Evolutionary conservation across 2,888 invertebrate species (phyloP), one percentile per base, ranked within the genome.

Genomic region (Cordilura impudica): DNA sequence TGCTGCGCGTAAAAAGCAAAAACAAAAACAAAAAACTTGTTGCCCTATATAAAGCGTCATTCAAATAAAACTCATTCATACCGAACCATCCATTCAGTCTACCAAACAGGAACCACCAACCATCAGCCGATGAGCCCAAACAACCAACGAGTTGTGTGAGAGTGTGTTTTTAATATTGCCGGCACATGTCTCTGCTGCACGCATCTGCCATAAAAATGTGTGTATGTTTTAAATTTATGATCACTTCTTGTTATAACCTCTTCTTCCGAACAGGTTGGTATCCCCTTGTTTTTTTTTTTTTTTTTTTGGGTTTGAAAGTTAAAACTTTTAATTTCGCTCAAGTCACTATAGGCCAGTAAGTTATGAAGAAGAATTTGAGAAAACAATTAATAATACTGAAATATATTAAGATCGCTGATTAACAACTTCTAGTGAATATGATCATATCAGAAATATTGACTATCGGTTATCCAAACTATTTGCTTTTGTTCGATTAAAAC

Each of bases 1-100:
- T 39, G 26, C 23, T 49, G 19, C 29, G 47, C n/a, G 39, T 18
- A 19, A n/a, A n/a, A 10, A 19, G 12, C 23, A 58, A 47, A 26
- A 49, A 23, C 23, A 49, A 63, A 45, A 26, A 23, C 23, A 60
- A 72, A 79, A 82, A 78, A 72, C 63, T 76, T 58, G 78, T 75
- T 75, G 75, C 72, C 81, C 79, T 66, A 77, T 79, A 70, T 31
- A 2, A 18, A 51, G 45, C 23, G 23, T 61, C 53, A 67, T 58
- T 43, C 58, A 53, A 21, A 45, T 35, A 43, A 63, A 56, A 26
- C 26, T 23, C n/a, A 47, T 18, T 63, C 47, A 21, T 23, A 12
- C 23, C 4, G 6, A 31, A 8, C 31, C 54, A 61, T 47, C 7
- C 43, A 60, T 31, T 29, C n/a, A 49, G 65, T 51, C 58, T 51